phyloP scores from a whole-genome alignment of 2,888 invertebrate species.

The Phlogophora meticulosa region DNA sequence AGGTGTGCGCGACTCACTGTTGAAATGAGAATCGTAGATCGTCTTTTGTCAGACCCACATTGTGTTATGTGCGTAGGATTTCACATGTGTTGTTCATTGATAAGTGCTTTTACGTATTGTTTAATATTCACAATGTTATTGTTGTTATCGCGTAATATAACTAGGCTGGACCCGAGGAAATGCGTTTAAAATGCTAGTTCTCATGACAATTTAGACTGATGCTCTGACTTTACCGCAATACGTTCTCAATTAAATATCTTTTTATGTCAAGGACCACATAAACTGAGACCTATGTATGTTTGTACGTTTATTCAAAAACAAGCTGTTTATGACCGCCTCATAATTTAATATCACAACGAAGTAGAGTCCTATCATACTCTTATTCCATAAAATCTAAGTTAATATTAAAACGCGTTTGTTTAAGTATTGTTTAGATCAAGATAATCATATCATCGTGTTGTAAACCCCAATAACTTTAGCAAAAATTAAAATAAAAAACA shows the following conservation, averaged over 20 bases:
- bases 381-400: not conserved
- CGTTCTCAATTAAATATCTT: conserved; percentile 16
- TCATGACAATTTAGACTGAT: conserved; percentile 31
- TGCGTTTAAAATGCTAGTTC: conserved; percentile 27
- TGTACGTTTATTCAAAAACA: not conserved
- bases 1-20: conserved; percentile 53
- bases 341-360: not conserved
- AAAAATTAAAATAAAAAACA: no score
- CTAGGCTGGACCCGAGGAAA: conserved; percentile 25
- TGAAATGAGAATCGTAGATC: conserved; percentile 65
- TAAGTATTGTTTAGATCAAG: no score
- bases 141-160: conserved; percentile 45
- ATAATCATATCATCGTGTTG: no score
- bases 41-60: conserved; percentile 60
- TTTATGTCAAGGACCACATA: conserved; percentile 4
- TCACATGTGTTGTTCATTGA: conserved; percentile 54
- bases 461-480: no score
- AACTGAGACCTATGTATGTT: not conserved
- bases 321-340: not conserved
- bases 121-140: conserved; percentile 38
- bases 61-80: conserved; percentile 32
- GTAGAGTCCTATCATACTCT: not conserved
- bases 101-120: conserved; percentile 44
- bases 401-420: no score
- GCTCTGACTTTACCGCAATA: conserved; percentile 15